Conservation (phyloP, 2,113 vertebrate genomes). For the Cyanoramphus novaezelandiae region DNA sequence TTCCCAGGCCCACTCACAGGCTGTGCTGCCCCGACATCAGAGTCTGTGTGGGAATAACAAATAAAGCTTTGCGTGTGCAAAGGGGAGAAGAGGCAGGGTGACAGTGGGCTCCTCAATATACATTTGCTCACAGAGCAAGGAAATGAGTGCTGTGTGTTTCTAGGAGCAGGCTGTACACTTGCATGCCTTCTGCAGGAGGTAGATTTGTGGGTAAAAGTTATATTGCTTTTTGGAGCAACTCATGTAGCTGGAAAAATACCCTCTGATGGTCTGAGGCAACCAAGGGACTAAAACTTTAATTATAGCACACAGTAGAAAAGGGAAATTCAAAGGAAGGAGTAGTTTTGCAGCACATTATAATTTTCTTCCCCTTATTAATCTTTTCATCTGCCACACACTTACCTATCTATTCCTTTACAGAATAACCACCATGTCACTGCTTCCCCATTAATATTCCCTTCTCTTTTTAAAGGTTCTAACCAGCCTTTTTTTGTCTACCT, state of each 20-base stretch:
- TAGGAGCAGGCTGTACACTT: neutral
- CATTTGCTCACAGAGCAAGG: neutral
- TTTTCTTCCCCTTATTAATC: conserved; percentile 28
- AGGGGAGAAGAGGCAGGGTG: neutral
- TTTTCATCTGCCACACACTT: neutral
- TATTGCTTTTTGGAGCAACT: neutral
- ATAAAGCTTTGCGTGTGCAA: neutral
- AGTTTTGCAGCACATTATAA: neutral
- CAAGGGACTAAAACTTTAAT: conserved; percentile 4
- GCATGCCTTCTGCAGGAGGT: neutral
- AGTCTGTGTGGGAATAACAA: neutral
- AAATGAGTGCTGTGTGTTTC: neutral
- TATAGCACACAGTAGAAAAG: neutral
- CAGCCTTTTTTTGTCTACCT: neutral
- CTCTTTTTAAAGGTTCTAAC: neutral
- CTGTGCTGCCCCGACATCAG: neutral
- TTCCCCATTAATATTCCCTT: neutral
- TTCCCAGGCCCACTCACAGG: neutral
- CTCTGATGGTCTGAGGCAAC: neutral
- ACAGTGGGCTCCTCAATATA: neutral
- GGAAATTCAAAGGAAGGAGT: neutral
- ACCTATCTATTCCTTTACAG: neutral
- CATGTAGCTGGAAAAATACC: neutral
- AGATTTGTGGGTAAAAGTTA: neutral
- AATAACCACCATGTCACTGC: neutral